Percentiles rank a stretch among this genome's conserved stretches.
Evolutionary conservation across 2,888 invertebrate genomes (phyloP).

Genomic region (Teinopalpus imperialis): DNA sequence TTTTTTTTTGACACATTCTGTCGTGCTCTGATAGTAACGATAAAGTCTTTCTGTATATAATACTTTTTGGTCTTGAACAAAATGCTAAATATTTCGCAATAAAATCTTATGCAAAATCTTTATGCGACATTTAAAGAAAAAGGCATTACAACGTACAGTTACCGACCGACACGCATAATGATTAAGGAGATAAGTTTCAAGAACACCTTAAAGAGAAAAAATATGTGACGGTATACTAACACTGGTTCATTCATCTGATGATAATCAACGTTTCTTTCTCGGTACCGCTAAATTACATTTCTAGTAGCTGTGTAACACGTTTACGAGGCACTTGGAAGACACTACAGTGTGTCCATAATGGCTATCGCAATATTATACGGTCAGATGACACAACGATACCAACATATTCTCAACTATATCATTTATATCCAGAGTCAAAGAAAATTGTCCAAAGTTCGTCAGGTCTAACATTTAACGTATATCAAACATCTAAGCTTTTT

Average conservation of each 20-base stretch:
- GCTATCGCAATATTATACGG: conserved; percentile 78
- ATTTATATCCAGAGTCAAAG: conserved; percentile 74
- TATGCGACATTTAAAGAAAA: conserved; percentile 40
- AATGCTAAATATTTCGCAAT: not conserved
- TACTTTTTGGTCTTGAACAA: too few relatives aligned
- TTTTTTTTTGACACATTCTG: too few relatives aligned
- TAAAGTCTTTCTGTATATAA: too few relatives aligned
- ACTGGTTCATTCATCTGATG: conserved; percentile 68
- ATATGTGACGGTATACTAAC: conserved; percentile 62
- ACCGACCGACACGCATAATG: conserved; percentile 41
- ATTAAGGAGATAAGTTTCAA: conserved; percentile 67
- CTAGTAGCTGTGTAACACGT: conserved; percentile 77
- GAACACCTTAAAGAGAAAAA: conserved; percentile 72
- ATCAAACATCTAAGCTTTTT: conserved; percentile 65
- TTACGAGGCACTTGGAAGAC: conserved; percentile 78
- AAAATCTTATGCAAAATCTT: conserved; percentile 22
- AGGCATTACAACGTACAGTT: conserved; percentile 53
- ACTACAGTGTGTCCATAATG: conserved; percentile 73
- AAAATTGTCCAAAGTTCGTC: conserved; percentile 58
- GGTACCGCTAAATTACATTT: conserved; percentile 79
- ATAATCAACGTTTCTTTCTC: conserved; percentile 74
- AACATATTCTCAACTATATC: conserved; percentile 69
- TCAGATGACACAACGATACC: conserved; percentile 71
- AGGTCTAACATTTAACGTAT: conserved; percentile 59
- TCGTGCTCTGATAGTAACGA: too few relatives aligned